Conservation (phyloP, 2,888 invertebrate species). For the Lysandra coridon region DNA sequence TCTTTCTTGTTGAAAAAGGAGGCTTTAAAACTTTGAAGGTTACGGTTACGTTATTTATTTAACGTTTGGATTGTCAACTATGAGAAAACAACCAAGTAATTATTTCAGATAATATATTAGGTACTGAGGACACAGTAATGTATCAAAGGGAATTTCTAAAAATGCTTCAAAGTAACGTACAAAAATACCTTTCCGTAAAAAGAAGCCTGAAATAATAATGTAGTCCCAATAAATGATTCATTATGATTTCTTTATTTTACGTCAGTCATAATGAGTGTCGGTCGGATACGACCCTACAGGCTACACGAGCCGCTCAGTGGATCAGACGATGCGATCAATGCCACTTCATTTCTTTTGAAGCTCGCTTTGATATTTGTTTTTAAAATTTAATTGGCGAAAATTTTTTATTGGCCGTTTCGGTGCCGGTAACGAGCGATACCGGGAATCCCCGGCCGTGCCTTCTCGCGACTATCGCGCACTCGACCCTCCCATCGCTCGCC, state of each 20-base stretch:
- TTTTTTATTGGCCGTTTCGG: background rate
- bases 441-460: background rate
- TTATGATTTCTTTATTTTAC: background rate
- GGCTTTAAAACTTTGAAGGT: too few species aligned
- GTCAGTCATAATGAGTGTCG: background rate
- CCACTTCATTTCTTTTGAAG: background rate
- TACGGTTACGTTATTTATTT: background rate
- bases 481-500: background rate
- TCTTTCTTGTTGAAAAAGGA: background rate
- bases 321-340: background rate
- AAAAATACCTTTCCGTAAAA: background rate
- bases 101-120: too few species aligned
- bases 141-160: too few species aligned
- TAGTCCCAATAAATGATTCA: background rate
- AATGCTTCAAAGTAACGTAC: background rate
- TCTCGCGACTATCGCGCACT: background rate
- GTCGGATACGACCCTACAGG: background rate
- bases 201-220: background rate
- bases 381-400: background rate
- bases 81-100: too few species aligned
- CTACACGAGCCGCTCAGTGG: background rate
- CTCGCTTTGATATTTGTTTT: slow-evolving; percentile 6
- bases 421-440: background rate
- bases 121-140: too few species aligned
- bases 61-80: background rate